phyloP scores from a whole-genome alignment of 2,888 invertebrate genomes.

The Diarsia rubi region DNA sequence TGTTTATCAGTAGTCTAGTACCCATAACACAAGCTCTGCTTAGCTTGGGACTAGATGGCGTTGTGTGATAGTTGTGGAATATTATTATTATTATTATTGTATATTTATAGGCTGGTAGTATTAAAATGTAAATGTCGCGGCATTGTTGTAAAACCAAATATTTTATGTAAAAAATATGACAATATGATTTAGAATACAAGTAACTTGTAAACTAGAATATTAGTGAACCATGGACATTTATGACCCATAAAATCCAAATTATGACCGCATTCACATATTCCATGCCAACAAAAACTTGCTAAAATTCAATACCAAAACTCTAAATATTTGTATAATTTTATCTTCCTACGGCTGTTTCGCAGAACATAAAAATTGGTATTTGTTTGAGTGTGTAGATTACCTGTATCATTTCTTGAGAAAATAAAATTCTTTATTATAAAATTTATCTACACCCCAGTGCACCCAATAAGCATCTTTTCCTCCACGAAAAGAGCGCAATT shows the following conservation, averaged over 20 bases:
- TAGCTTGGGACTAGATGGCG: no score
- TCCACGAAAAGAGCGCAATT: conserved; percentile 20
- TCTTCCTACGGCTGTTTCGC: neutral
- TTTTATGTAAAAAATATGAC: neutral
- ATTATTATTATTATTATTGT: no score
- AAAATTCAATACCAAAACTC: conserved; percentile 4
- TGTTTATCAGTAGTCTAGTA: no score
- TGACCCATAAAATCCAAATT: conserved; percentile 18
- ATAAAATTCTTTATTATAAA: neutral
- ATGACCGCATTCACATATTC: conserved; percentile 19
- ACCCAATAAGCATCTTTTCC: conserved; percentile 22
- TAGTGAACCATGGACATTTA: conserved; percentile 34
- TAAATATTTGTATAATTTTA: neutral
- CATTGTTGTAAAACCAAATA: neutral
- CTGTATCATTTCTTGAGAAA: neutral
- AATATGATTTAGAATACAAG: neutral
- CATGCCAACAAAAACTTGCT: conserved; percentile 17
- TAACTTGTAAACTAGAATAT: conserved; percentile 1
- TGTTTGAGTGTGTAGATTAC: neutral
- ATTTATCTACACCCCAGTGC: conserved; percentile 7
- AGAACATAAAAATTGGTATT: neutral
- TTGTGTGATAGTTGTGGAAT: no score
- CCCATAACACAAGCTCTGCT: no score
- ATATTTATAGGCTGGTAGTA: neutral
- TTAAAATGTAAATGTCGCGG: neutral